Percentiles rank a stretch among this genome's conserved stretches.
Evolutionary conservation across 2,888 invertebrate genomes (phyloP).

Genomic region (Helicoverpa assulta): DNA sequence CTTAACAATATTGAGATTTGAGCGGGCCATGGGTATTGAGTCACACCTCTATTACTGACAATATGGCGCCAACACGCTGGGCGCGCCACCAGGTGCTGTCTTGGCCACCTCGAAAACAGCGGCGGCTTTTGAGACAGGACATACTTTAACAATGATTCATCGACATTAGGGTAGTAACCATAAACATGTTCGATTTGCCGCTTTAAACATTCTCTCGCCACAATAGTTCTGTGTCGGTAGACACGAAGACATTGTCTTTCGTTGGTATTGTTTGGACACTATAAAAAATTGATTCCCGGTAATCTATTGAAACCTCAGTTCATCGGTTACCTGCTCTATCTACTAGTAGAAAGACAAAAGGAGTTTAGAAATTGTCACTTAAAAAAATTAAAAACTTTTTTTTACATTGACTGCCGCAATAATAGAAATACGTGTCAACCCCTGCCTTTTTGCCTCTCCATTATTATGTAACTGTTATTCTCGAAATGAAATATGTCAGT

Average conservation of each 20-base stretch:
- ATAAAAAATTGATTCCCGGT: slow-evolving; percentile 8
- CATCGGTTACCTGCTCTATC: background rate
- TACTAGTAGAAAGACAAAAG: slow-evolving; percentile 10
- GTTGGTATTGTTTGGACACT: slow-evolving; percentile 5
- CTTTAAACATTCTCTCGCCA: slow-evolving; percentile 2
- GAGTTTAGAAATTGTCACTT: slow-evolving; percentile 3
- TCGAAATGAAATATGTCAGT: too few species aligned
- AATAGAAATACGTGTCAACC: too few species aligned
- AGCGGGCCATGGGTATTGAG: too few species aligned
- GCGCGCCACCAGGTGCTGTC: background rate
- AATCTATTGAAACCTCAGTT: slow-evolving; percentile 6
- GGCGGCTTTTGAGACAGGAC: background rate
- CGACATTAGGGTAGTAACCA: background rate
- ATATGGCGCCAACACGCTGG: background rate
- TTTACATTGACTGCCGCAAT: background rate
- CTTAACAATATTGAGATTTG: too few species aligned
- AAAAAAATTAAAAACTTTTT: too few species aligned
- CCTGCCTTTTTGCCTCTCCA: too few species aligned
- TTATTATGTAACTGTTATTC: too few species aligned
- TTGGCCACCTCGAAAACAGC: background rate
- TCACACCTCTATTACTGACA: background rate
- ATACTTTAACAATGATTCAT: slow-evolving; percentile 6
- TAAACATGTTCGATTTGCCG: slow-evolving; percentile 6
- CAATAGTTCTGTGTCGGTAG: slow-evolving; percentile 3
- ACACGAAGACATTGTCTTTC: slow-evolving; percentile 22